Percentiles rank a stretch among this genome's conserved stretches.
phyloP scores from a whole-genome alignment of 2,888 invertebrate species.

The Tenthredo notha region DNA sequence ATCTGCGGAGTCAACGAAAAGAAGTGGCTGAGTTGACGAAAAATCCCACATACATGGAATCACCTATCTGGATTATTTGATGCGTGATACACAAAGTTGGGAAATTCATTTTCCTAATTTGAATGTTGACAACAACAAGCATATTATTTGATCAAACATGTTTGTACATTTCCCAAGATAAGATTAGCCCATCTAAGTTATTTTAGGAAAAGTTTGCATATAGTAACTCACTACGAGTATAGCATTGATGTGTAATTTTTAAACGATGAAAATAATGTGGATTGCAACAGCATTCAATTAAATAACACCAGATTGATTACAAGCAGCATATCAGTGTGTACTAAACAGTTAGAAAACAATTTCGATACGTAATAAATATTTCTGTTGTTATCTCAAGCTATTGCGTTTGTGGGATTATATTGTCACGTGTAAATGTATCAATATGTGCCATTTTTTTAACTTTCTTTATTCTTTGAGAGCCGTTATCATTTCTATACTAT shows the following conservation, averaged over 20 bases:
- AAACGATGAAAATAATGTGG: background rate
- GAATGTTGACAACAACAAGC: background rate
- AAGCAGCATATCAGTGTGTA: background rate
- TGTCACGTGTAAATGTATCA: background rate
- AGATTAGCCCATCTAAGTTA: background rate
- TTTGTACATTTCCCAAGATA: conserved; percentile 4
- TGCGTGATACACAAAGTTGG: background rate
- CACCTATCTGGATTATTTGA: background rate
- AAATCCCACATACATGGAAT: background rate
- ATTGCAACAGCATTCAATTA: background rate
- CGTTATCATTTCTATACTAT: background rate
- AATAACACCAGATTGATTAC: background rate
- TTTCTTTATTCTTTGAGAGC: background rate
- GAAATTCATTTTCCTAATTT: background rate
- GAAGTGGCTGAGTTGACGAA: background rate
- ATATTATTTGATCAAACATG: background rate
- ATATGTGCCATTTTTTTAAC: background rate
- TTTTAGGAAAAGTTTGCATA: background rate
- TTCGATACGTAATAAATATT: background rate
- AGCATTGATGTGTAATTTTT: background rate
- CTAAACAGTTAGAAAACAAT: background rate
- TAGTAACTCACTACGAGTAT: background rate
- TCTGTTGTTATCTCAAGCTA: background rate
- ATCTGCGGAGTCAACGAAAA: background rate
- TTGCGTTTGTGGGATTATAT: background rate